Conservation (phyloP, 2,888 invertebrate genomes). For the Drosophila acutilabella region DNA sequence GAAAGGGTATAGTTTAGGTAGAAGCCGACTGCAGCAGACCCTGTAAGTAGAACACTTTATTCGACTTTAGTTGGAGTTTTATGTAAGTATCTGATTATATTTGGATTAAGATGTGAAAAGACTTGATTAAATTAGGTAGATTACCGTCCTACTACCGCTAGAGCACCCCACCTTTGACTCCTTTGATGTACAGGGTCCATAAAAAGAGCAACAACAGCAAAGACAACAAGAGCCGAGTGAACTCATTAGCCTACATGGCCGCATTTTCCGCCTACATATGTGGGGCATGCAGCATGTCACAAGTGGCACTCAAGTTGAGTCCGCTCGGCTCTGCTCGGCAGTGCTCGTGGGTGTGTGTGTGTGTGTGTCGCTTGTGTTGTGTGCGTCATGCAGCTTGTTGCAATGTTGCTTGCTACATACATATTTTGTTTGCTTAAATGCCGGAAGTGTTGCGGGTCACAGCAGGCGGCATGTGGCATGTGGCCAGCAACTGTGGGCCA, state of each 20-base stretch:
- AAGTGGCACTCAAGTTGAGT: slow-evolving; percentile 17
- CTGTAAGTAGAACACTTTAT: not conserved
- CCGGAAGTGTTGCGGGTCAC: slow-evolving; percentile 74
- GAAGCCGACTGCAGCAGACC: not conserved
- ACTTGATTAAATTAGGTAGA: too few species aligned
- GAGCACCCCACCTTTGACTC: too few species aligned
- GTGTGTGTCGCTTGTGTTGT: not conserved
- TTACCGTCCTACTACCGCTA: too few species aligned
- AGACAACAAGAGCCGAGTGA: slow-evolving; percentile 41
- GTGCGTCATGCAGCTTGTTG: slow-evolving; percentile 24
- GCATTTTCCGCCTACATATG: slow-evolving; percentile 76
- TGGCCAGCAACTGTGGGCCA: slow-evolving; percentile 20
- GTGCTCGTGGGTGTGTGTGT: not conserved
- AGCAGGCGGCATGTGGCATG: slow-evolving; percentile 27
- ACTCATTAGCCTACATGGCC: slow-evolving; percentile 78
- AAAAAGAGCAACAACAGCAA: slow-evolving; percentile 26
- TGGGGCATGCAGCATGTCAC: slow-evolving; percentile 51
- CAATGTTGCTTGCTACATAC: slow-evolving; percentile 52
- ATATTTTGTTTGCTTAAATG: slow-evolving; percentile 80
- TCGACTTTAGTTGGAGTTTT: too few species aligned
- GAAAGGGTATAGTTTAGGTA: not conserved
- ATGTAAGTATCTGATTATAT: too few species aligned
- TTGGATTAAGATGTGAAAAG: too few species aligned
- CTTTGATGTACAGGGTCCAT: not conserved
- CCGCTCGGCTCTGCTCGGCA: not conserved